These are phyloP conservation scores for Oophaga sylvatica DNA, from an alignment of 2,797 vertebrate genomes.

Conservation along the genomic window DNA sequence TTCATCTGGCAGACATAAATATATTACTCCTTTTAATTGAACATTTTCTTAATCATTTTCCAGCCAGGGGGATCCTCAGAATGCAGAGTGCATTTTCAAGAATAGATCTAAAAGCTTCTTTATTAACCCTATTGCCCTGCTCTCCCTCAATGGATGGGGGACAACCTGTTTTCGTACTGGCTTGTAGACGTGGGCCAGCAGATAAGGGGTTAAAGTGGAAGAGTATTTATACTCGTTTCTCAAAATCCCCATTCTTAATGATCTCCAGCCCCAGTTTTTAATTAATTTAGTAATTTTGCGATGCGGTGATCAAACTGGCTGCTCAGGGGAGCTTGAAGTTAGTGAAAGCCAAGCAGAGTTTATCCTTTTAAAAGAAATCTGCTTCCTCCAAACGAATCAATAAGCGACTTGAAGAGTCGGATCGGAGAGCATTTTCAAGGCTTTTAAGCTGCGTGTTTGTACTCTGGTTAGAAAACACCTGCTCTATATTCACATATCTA, in stretches of 20 bases:
- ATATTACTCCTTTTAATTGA: conserved; percentile 59
- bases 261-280: conserved; percentile 48
- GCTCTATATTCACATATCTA: conserved; percentile 24
- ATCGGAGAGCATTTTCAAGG: conserved; percentile 25
- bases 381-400: conserved; percentile 25
- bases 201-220: conserved; percentile 2
- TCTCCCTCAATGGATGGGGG: background rate
- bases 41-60: conserved; percentile 58
- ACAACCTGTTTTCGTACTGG: background rate
- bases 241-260: conserved; percentile 39
- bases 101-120: conserved; percentile 23
- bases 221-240: conserved; percentile 8
- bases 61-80: conserved; percentile 28
- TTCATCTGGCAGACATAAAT: conserved; percentile 67
- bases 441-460: conserved; percentile 8
- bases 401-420: conserved; percentile 17
- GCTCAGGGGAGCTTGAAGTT: conserved; percentile 56
- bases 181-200: background rate
- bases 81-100: conserved; percentile 15
- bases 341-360: conserved; percentile 42
- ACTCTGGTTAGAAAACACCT: conserved; percentile 15
- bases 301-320: conserved; percentile 54
- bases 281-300: conserved; percentile 59
- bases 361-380: conserved; percentile 46
- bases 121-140: conserved; percentile 34